Evolutionary conservation across 2,888 invertebrate genomes (phyloP).

Genomic region (Abrostola tripartita): DNA sequence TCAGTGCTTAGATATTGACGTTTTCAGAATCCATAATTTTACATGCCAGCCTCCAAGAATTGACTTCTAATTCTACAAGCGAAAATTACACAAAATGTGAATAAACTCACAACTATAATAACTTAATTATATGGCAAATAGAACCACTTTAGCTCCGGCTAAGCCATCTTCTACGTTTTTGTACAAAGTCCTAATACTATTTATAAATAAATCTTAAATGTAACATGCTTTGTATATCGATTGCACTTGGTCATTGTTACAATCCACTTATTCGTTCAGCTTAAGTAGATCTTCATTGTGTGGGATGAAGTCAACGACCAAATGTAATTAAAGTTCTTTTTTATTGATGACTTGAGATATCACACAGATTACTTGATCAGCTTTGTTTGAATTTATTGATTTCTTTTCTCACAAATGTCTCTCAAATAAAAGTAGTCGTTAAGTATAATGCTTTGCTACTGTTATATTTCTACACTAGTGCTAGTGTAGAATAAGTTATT

Average conservation of each 20-base stretch:
- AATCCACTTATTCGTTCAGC: constrained; percentile 18
- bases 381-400: constrained; percentile 25
- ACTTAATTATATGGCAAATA: constrained; percentile 75
- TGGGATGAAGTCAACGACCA: constrained; percentile 19
- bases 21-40: neutral
- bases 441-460: constrained; percentile 19
- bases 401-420: constrained; percentile 27
- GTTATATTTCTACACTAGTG: constrained; percentile 44
- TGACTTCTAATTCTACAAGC: constrained; percentile 41
- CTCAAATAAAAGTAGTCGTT: constrained; percentile 29
- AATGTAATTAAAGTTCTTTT: constrained; percentile 33
- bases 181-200: constrained; percentile 69
- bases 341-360: constrained; percentile 49
- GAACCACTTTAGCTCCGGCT: constrained; percentile 58
- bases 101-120: constrained; percentile 31
- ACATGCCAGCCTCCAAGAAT: constrained; percentile 33
- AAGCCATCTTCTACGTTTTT: constrained; percentile 63
- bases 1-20: constrained; percentile 11
- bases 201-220: constrained; percentile 62
- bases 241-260: constrained; percentile 38
- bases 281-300: constrained; percentile 14
- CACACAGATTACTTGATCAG: constrained; percentile 32
- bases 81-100: constrained; percentile 22
- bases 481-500: constrained; percentile 36
- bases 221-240: constrained; percentile 44